These are phyloP conservation scores for Harpegnathos saltator DNA, from an alignment of 1,140 invertebrate species.

Conservation along the genomic window DNA sequence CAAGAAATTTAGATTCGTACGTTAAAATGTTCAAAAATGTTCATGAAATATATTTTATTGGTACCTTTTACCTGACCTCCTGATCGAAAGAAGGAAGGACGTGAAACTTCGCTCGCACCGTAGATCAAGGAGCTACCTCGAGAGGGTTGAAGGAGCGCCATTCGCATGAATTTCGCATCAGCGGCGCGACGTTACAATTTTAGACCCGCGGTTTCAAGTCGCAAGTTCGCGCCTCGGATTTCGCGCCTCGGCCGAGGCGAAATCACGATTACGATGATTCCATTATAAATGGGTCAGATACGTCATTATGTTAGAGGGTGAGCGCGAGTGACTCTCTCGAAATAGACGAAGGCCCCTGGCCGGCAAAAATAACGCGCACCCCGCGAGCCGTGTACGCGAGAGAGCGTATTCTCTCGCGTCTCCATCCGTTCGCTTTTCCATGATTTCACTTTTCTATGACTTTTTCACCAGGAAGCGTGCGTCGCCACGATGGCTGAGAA, in stretches of 20 bases:
- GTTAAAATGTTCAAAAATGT: too few species aligned
- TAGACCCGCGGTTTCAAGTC: constrained; percentile 19
- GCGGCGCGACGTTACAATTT: neutral
- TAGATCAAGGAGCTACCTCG: too few species aligned
- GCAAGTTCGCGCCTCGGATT: constrained; percentile 14
- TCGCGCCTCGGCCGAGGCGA: neutral
- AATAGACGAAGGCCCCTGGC: constrained; percentile 84
- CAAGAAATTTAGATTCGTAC: too few species aligned
- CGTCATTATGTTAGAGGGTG: constrained; percentile 78
- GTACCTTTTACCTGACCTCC: too few species aligned
- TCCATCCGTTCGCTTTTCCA: neutral
- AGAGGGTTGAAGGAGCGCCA: too few species aligned
- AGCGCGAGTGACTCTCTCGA: constrained; percentile 77
- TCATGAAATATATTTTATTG: too few species aligned
- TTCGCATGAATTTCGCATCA: too few species aligned
- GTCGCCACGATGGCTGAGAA: neutral
- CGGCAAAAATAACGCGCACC: constrained; percentile 82
- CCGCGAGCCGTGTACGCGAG: constrained; percentile 30
- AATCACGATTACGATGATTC: constrained; percentile 70
- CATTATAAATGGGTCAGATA: constrained; percentile 84
- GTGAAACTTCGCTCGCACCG: too few species aligned
- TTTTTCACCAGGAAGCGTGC: constrained; percentile 50
- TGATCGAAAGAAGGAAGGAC: too few species aligned
- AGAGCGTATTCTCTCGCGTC: neutral
- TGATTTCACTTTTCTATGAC: too few species aligned